Evolutionary conservation across 2,113 vertebrate species (phyloP), one percentile per base, ranked within the genome.

Genomic region (Tupaia tana): DNA sequence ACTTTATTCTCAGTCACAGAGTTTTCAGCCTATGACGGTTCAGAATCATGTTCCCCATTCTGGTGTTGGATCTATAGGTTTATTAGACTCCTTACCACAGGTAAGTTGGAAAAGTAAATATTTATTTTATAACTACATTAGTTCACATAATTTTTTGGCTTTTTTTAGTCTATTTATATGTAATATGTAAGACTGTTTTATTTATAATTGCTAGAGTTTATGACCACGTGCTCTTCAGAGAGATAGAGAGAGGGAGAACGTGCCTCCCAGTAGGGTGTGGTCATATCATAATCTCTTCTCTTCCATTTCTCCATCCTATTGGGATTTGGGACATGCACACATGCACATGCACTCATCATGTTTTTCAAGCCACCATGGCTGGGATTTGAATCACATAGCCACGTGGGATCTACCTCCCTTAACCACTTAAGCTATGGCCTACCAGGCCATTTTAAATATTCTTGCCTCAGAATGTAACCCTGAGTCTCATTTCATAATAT

Each of bases 1-100:
- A 98, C 98, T 99, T 83, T 99, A 99, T 93, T 97, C 98, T 94
- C 97, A 99, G 94, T 98, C 98, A 97, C 97, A 99, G 64, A 97
- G 96, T 73, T 98, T 98, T 94, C 98, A 98, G 8, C 96, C 97
- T 67, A 24, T 91, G 69, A 97, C 98, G 70, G 95, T 97, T 83
- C 98, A 97, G 63, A 98, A 98, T 97, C 96, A 84, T 87, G 93
- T 59, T 93, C 96, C 97, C 97, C 98, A 94, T 97, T 97, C 98
- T 98, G 98, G 95, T 90, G 93, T 98, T 63, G 98, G 98, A 95
- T 98, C 98, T 96, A 97, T 98, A 98, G 99, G 98, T 97, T 98
- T 98, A 43, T 97, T 98, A 97, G 98, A 98, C 88, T 98, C 98
- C 96, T 98, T 99, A 97, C 98, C 98, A 91, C 98, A 98, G 96